A percentile compares a stretch with the other conserved stretches of the same genome.
These are phyloP conservation scores for Rambutsinella grinnellia DNA, from an alignment of 2,888 invertebrate genomes.

Conservation along the genomic window DNA sequence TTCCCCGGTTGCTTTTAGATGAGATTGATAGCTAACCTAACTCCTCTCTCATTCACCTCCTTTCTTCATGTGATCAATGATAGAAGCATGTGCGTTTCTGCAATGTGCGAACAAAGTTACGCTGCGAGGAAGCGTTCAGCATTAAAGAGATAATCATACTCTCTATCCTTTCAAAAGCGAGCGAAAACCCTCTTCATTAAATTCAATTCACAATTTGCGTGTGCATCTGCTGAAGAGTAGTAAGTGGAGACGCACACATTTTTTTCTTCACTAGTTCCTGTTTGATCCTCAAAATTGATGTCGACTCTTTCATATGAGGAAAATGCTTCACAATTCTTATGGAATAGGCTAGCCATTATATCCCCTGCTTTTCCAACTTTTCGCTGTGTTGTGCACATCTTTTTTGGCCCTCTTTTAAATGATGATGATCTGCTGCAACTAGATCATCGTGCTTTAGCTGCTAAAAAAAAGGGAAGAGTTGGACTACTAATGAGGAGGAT, in stretches of 20 bases:
- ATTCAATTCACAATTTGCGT: constrained; percentile 21
- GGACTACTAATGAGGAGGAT: no score
- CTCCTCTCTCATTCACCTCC: background rate
- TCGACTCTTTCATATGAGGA: no score
- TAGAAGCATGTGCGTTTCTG: constrained; percentile 53
- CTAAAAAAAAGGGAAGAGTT: no score
- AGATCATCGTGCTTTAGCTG: no score
- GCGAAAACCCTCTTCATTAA: constrained; percentile 16
- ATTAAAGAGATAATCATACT: background rate
- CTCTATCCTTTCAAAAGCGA: background rate
- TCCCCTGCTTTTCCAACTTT: no score
- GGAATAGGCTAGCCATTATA: background rate
- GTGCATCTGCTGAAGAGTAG: constrained; percentile 1
- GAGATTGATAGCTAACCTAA: background rate
- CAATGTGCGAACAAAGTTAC: constrained; percentile 39
- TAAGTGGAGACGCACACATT: constrained; percentile 26
- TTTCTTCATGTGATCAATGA: constrained; percentile 14
- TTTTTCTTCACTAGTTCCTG: constrained; percentile 55
- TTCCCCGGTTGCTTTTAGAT: background rate
- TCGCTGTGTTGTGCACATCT: no score
- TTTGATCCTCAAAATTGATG: constrained; percentile 56
- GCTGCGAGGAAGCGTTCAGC: constrained; percentile 37
- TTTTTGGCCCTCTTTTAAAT: no score
- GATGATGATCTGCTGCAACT: no score
- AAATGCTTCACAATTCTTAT: no score